Evolutionary conservation across 1,140 invertebrate genomes (phyloP).

Genomic region (Chironomus tepperi): DNA sequence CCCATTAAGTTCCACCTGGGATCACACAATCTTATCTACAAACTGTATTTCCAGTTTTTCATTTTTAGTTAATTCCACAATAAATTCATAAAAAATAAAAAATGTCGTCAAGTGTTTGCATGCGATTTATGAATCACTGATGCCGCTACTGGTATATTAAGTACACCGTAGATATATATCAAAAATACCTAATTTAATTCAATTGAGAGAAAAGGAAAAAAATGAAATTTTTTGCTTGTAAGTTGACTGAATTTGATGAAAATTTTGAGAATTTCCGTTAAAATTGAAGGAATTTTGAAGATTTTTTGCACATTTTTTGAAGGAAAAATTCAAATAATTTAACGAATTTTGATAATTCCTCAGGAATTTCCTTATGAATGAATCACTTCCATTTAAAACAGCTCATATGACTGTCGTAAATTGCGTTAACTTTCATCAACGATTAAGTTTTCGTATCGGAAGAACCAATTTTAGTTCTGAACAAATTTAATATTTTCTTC

Average conservation of each 20-base stretch:
- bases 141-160: conserved; percentile 1
- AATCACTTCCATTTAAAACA: too few species aligned
- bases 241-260: too few species aligned
- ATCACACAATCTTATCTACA: too few species aligned
- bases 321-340: neutral
- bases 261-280: too few species aligned
- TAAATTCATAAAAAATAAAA: too few species aligned
- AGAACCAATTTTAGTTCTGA: neutral
- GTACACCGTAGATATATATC: neutral
- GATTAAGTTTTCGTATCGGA: neutral
- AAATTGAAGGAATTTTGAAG: too few species aligned
- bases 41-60: neutral
- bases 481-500: neutral
- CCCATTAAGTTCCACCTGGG: too few species aligned
- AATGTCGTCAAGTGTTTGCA: neutral
- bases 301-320: neutral
- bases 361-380: neutral
- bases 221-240: too few species aligned
- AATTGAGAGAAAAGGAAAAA: conserved; percentile 4
- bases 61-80: neutral
- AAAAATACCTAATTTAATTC: conserved; percentile 15
- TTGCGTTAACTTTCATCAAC: neutral
- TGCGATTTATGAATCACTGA: neutral
- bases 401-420: neutral
- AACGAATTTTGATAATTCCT: neutral